phyloP scores from a whole-genome alignment of 2,113 vertebrate genomes.

The Solea solea region DNA sequence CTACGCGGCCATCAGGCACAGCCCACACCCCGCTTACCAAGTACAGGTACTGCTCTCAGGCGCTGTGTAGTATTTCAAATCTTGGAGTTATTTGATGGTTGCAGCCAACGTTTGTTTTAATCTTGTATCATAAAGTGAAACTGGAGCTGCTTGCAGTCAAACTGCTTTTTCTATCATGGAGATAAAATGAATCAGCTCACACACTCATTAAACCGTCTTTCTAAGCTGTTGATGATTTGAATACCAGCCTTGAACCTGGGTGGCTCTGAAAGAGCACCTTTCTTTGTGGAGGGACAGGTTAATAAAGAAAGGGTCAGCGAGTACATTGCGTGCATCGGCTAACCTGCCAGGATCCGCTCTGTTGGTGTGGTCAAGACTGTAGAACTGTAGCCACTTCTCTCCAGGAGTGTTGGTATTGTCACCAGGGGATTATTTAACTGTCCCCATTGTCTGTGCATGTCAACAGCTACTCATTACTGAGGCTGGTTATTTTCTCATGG shows the following conservation, averaged over 20 bases:
- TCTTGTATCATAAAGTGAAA: not conserved
- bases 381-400: constrained; percentile 37
- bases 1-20: too few species aligned
- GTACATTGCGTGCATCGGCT: constrained; percentile 17
- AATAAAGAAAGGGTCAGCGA: constrained; percentile 43
- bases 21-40: too few species aligned
- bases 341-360: constrained; percentile 33
- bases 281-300: constrained; percentile 42
- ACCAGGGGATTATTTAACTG: constrained; percentile 31
- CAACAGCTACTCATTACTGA: constrained; percentile 75
- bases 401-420: constrained; percentile 29
- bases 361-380: constrained; percentile 23
- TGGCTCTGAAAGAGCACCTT: constrained; percentile 36
- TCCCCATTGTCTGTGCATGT: constrained; percentile 50
- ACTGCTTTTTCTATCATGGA: constrained; percentile 5
- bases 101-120: not conserved
- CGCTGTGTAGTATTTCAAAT: not conserved
- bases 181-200: constrained; percentile 8
- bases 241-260: constrained; percentile 36
- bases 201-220: not conserved
- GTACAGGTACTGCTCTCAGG: too few species aligned
- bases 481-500: constrained; percentile 51
- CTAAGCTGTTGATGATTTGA: constrained; percentile 11
- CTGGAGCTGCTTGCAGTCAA: not conserved
- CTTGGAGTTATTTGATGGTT: not conserved